Conservation (phyloP, 1,140 invertebrate species). For the Euura lappo region DNA sequence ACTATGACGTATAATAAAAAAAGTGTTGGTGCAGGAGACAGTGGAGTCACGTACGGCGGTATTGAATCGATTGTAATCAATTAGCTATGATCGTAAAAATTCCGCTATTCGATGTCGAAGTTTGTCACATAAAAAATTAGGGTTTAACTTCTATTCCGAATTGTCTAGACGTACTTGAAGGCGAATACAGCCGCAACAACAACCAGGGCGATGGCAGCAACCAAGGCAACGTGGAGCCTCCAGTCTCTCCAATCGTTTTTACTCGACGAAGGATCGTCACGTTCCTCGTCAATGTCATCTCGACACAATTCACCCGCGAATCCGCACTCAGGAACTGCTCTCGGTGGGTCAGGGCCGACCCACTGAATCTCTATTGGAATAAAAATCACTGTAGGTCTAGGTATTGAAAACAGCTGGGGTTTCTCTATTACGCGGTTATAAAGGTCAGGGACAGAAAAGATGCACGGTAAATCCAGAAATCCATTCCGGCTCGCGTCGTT, state of each 20-base stretch:
- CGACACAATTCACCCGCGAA: constrained; percentile 66
- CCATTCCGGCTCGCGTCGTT: no score
- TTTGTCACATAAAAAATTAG: constrained; percentile 7
- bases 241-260: constrained; percentile 69
- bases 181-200: constrained; percentile 67
- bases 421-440: no score
- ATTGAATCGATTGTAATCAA: no score
- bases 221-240: constrained; percentile 64
- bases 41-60: no score
- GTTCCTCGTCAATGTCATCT: constrained; percentile 14
- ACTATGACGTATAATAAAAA: constrained; percentile 11
- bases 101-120: not conserved
- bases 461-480: no score
- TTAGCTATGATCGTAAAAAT: not conserved
- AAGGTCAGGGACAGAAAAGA: no score
- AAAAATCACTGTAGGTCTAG: no score
- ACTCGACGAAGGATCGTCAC: constrained; percentile 40
- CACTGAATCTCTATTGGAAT: constrained; percentile 67
- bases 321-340: constrained; percentile 77
- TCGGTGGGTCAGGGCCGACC: constrained; percentile 73
- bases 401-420: no score
- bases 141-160: not conserved
- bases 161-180: constrained; percentile 61
- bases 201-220: constrained; percentile 64
- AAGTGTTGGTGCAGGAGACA: not conserved